Conservation (phyloP, 1,140 invertebrate genomes). For the Holotrichia oblita region DNA sequence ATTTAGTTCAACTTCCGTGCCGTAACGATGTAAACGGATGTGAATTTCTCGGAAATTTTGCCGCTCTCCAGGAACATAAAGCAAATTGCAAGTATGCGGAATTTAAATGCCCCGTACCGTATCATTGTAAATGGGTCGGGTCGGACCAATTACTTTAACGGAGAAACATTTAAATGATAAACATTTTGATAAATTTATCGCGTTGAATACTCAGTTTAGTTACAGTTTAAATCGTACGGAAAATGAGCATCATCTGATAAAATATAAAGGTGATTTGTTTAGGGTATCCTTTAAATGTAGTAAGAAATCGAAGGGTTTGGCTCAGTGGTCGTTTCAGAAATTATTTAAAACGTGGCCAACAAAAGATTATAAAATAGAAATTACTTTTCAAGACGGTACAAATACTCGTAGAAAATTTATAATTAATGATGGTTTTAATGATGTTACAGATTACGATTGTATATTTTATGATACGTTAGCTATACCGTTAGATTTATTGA, state of each 20-base stretch:
- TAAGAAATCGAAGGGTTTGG: background rate
- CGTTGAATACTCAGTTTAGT: background rate
- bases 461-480: background rate
- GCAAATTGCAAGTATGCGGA: background rate
- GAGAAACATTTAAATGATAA: background rate
- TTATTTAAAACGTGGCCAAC: background rate
- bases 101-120: background rate
- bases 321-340: background rate
- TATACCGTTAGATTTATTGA: background rate
- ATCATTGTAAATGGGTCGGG: background rate
- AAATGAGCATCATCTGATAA: background rate
- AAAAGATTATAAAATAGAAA: constrained; percentile 5
- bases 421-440: background rate
- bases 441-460: background rate
- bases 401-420: background rate
- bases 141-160: background rate
- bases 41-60: background rate
- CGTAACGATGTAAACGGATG: background rate
- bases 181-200: background rate
- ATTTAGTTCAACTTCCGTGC: background rate
- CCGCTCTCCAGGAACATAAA: background rate
- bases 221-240: background rate
- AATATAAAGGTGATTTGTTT: background rate
- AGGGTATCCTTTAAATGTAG: background rate
- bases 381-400: background rate